Percentiles rank a stretch among this genome's conserved stretches.
Evolutionary conservation across 2,888 invertebrate species (phyloP).

Genomic region (Stramonita haemastoma): DNA sequence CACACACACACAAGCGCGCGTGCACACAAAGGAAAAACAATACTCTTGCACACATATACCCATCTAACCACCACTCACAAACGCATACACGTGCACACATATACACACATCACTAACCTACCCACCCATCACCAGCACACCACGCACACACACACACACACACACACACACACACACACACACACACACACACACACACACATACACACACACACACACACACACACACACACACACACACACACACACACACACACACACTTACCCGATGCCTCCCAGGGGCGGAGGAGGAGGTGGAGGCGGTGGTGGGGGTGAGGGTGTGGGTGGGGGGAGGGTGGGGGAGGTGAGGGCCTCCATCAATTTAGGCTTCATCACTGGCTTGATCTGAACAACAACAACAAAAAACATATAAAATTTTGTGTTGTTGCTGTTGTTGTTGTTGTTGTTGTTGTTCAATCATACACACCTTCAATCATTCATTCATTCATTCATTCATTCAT

Average conservation of each 20-base stretch:
- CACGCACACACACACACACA: background rate
- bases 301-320: background rate
- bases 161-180: background rate
- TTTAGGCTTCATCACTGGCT: constrained; percentile 32
- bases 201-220: too few relatives aligned
- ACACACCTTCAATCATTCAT: too few relatives aligned
- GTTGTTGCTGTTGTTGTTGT: too few relatives aligned
- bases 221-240: background rate
- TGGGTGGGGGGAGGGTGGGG: background rate
- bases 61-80: too few relatives aligned
- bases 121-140: background rate
- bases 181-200: too few relatives aligned
- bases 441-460: too few relatives aligned
- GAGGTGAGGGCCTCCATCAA: constrained; percentile 27
- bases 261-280: background rate
- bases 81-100: background rate
- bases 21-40: background rate
- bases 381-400: background rate
- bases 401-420: background rate
- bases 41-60: too few relatives aligned
- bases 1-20: too few relatives aligned
- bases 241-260: background rate
- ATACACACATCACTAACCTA: too few relatives aligned
- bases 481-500: too few relatives aligned
- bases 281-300: background rate